Conservation (phyloP, 2,888 invertebrate genomes). For the Cephus nigrinus region DNA sequence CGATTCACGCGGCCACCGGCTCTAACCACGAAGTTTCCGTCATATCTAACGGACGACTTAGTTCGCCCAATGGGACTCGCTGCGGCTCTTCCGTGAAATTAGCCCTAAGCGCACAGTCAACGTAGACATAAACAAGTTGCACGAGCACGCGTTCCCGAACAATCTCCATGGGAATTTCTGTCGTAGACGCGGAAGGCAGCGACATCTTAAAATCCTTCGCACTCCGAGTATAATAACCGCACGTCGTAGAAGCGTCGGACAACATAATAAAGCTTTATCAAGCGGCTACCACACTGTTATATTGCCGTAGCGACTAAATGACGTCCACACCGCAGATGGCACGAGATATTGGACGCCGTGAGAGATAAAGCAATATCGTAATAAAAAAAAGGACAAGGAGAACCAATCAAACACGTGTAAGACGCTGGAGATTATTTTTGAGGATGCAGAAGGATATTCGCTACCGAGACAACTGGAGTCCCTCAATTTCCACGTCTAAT, state of each 20-base stretch:
- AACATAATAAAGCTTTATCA: background rate
- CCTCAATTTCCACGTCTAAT: background rate
- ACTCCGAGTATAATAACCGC: background rate
- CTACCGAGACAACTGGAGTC: background rate
- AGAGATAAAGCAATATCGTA: background rate
- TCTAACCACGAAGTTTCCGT: background rate
- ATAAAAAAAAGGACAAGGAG: background rate
- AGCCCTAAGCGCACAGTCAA: background rate
- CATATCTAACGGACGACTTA: too few relatives aligned
- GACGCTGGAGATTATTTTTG: background rate
- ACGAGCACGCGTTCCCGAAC: background rate
- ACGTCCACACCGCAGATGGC: background rate
- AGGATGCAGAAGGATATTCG: background rate
- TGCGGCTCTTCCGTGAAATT: background rate
- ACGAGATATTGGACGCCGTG: background rate
- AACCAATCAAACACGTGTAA: background rate
- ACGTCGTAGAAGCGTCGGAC: background rate
- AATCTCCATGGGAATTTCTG: background rate
- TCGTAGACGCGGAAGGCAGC: background rate
- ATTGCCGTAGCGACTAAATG: background rate
- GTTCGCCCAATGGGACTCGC: background rate
- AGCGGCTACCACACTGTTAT: background rate
- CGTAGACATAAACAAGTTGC: background rate
- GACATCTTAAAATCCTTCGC: background rate
- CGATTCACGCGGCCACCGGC: background rate